Evolutionary conservation across 1,140 invertebrate genomes (phyloP).

Genomic region (Tribolium madens): DNA sequence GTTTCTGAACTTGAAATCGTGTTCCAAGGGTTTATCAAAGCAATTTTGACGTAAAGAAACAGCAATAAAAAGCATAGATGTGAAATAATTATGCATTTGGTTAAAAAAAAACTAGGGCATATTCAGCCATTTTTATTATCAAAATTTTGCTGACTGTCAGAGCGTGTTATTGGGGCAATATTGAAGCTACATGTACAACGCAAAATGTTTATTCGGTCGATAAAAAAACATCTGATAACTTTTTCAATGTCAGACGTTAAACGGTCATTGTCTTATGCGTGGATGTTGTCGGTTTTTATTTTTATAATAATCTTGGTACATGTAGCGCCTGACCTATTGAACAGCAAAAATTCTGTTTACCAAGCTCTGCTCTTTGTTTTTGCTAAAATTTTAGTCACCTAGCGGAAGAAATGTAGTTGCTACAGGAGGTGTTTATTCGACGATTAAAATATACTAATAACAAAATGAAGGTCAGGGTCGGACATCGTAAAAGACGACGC

Average conservation of each 20-base stretch:
- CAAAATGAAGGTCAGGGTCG: constrained; percentile 32
- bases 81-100: too few relatives aligned
- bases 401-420: not conserved
- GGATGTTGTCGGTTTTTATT: constrained; percentile 32
- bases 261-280: constrained; percentile 32
- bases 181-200: not conserved
- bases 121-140: not conserved
- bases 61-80: too few relatives aligned
- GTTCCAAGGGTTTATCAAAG: not conserved
- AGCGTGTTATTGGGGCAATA: not conserved
- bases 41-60: not conserved
- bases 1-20: not conserved
- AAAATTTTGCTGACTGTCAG: not conserved
- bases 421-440: constrained; percentile 3
- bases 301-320: constrained; percentile 19
- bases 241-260: constrained; percentile 39
- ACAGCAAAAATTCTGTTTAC: constrained; percentile 13
- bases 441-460: constrained; percentile 12
- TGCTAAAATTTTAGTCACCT: not conserved
- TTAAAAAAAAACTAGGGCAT: not conserved
- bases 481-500: constrained; percentile 23
- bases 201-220: constrained; percentile 26
- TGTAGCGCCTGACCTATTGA: constrained; percentile 24
- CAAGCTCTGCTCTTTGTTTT: not conserved
- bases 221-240: constrained; percentile 25